Evolutionary conservation across 2,113 vertebrate species (phyloP), one percentile per base, ranked within the genome.

Genomic region (Siniperca chuatsi): DNA sequence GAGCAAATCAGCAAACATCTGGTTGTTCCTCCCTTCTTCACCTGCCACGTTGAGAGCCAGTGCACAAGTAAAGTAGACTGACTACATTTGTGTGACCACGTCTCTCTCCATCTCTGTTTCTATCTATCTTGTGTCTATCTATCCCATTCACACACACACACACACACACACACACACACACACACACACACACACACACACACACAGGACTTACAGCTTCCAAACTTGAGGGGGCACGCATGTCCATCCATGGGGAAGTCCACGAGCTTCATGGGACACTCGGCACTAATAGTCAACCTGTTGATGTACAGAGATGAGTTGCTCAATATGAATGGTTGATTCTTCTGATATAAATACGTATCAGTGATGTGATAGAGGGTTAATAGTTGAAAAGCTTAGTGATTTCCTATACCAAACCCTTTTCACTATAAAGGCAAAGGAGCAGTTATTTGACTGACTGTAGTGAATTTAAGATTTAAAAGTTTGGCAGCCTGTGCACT

Each of bases 211-310:
- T 99, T 96, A 99, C 98, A 99, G 96, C 98, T 99, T 93, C 98
- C 98, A 95, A 99, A 99, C 95, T 99, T 99, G 88, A 99, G 96
- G 77, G 98, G 98, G 82, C 98, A 99, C 55, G 98, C 97, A 81
- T 99, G 98, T 85, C 97, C 98, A 89, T 99, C 98, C 98, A 99
- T 99, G 66, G 98, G 98, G 91, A 99, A 99, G 95, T 99, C 96
- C 95, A 99, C 97, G 66, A 99, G 94, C 95, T 96, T 98, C 98
- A 99, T 99, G 72, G 98, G 98, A 92, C 98, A 99, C 92, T 99
- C 97, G 6, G 98, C 98, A 91, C 95, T 99, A 91, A 99, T 99
- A 79, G 98, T 99, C 94, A 99, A 95, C 94, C 98, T 99, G 95
- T 83, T 91, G 92, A 37, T 80, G 95, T 7, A 78, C 37, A 92